A percentile compares a stretch with the other conserved stretches of the same genome.
phyloP scores from a whole-genome alignment of 2,888 invertebrate species.

The Sepiola atlantica region DNA sequence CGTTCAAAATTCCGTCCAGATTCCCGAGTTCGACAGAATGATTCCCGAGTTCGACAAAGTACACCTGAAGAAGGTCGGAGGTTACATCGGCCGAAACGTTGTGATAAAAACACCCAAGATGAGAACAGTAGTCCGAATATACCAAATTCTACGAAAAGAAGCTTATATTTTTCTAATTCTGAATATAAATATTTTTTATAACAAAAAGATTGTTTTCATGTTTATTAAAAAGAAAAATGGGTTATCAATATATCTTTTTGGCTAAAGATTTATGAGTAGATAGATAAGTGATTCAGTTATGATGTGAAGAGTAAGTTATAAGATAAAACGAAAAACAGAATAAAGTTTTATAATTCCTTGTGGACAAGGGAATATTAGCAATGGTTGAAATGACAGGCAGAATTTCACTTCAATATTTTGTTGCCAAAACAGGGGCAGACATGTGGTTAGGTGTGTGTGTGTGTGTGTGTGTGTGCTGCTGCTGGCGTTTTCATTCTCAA shows the following conservation, averaged over 20 bases:
- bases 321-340: neutral
- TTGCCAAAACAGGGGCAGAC: constrained; percentile 11
- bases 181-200: too few relatives aligned
- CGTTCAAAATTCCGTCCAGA: too few relatives aligned
- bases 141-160: too few relatives aligned
- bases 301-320: neutral
- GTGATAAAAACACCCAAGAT: too few relatives aligned
- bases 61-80: too few relatives aligned
- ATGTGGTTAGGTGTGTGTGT: neutral
- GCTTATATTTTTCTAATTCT: too few relatives aligned
- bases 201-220: neutral
- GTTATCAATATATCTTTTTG: neutral
- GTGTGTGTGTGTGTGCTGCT: neutral
- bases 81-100: too few relatives aligned
- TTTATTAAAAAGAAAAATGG: neutral
- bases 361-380: constrained; percentile 32
- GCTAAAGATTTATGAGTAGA: neutral
- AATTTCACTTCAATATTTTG: neutral
- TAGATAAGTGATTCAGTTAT: neutral
- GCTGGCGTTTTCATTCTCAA: neutral
- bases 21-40: too few relatives aligned
- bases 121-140: too few relatives aligned
- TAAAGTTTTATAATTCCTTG: neutral
- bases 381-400: constrained; percentile 13
- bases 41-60: too few relatives aligned